Percentiles rank a stretch among this genome's conserved stretches.
Conservation (phyloP, 2,888 invertebrate genomes). For the Drosophila barbarae region DNA sequence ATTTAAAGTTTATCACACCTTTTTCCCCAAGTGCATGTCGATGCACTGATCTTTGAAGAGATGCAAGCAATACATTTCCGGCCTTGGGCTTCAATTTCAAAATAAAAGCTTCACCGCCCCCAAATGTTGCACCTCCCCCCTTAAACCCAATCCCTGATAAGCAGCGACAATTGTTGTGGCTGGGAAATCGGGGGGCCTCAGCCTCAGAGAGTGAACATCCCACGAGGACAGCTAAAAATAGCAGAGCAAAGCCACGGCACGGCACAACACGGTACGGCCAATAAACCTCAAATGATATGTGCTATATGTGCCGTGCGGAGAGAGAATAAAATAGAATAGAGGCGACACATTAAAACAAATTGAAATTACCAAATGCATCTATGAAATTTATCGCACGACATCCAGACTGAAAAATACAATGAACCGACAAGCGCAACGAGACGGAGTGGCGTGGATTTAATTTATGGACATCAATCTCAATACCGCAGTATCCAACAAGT, state of each 20-base stretch:
- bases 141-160: slow-evolving; percentile 23
- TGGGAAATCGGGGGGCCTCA: slow-evolving; percentile 3
- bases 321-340: slow-evolving; percentile 29
- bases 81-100: slow-evolving; percentile 45
- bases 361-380: slow-evolving; percentile 71
- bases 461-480: slow-evolving; percentile 67
- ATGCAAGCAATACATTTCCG: slow-evolving; percentile 43
- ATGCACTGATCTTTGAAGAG: slow-evolving; percentile 27
- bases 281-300: slow-evolving; percentile 67
- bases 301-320: slow-evolving; percentile 24
- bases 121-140: background rate
- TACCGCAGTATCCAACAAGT: slow-evolving; percentile 37
- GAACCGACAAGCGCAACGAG: slow-evolving; percentile 15
- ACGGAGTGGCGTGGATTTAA: slow-evolving; percentile 47
- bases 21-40: slow-evolving; percentile 11
- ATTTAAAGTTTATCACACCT: background rate
- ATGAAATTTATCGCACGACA: slow-evolving; percentile 62
- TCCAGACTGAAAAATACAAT: slow-evolving; percentile 29
- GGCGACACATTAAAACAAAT: slow-evolving; percentile 66
- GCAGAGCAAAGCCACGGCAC: slow-evolving; percentile 23
- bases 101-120: slow-evolving; percentile 48
- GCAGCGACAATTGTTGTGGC: slow-evolving; percentile 59
- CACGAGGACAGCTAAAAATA: slow-evolving; percentile 60
- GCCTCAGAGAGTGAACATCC: slow-evolving; percentile 35
- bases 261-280: slow-evolving; percentile 38